Percentiles rank a stretch among this genome's conserved stretches.
Conservation (phyloP, 2,113 vertebrate species). For the Rhegmatorhina hoffmannsi region DNA sequence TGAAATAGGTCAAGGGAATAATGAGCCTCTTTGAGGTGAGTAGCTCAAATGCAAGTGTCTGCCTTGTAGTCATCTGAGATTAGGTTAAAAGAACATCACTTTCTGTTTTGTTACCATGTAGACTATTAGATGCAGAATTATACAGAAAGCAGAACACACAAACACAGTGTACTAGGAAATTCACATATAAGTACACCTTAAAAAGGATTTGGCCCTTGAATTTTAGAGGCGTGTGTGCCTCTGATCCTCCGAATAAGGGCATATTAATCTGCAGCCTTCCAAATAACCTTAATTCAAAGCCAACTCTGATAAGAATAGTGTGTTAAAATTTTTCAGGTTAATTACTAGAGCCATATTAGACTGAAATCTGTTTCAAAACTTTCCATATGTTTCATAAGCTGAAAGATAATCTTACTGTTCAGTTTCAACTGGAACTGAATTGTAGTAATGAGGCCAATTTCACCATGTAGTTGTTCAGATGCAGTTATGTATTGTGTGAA, state of each 20-base stretch:
- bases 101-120: neutral
- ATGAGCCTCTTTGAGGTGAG: neutral
- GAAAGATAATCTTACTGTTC: neutral
- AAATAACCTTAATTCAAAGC: neutral
- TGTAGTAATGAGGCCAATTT: neutral
- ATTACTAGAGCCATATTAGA: neutral
- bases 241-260: neutral
- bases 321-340: neutral
- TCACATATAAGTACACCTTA: neutral
- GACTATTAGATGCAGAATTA: neutral
- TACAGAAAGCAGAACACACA: neutral
- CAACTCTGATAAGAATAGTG: neutral
- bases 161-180: fast-evolving
- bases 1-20: neutral
- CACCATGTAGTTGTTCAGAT: neutral
- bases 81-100: neutral
- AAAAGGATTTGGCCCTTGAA: neutral
- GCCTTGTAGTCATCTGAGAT: neutral
- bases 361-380: neutral
- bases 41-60: neutral
- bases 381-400: neutral
- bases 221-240: neutral
- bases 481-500: neutral
- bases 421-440: neutral
- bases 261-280: neutral